Conservation (phyloP, 2,113 vertebrate species). For the human (Homo sapiens) region DNA sequence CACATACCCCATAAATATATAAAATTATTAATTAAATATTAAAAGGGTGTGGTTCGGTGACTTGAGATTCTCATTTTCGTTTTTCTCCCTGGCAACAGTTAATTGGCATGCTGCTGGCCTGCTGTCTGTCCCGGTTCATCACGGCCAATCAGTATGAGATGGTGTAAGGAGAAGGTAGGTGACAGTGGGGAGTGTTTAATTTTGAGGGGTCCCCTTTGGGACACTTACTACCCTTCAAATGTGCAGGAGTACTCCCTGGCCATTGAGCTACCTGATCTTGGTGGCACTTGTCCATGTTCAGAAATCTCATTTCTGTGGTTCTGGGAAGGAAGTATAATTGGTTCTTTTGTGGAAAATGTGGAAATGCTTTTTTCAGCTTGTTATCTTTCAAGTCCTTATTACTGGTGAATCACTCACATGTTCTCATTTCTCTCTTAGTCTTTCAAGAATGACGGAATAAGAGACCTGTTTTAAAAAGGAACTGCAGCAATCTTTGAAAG, state of each 20-base stretch:
- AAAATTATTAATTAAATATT: background rate
- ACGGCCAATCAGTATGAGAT: constrained; percentile 99
- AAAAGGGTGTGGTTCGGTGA: background rate
- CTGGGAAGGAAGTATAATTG: background rate
- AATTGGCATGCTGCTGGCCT: constrained; percentile 98
- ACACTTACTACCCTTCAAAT: background rate
- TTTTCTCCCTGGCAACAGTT: constrained; percentile 84
- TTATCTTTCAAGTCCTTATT: background rate
- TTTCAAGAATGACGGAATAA: constrained; percentile 76
- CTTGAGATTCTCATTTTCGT: background rate
- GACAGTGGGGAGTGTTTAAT: background rate
- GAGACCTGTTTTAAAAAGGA: constrained; percentile 81
- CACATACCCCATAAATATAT: background rate
- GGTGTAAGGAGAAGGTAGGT: constrained; percentile 97
- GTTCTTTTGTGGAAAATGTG: background rate
- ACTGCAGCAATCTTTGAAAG: constrained; percentile 82
- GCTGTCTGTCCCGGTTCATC: constrained; percentile 99
- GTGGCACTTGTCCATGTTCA: background rate
- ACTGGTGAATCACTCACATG: constrained; percentile 3
- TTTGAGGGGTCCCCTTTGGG: background rate
- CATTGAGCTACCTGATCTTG: background rate
- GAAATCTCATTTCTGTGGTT: constrained; percentile 18
- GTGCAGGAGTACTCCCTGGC: background rate
- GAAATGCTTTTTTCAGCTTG: background rate
- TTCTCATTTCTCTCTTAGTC: constrained; percentile 61